phyloP scores from a whole-genome alignment of 2,113 vertebrate species.

The Chloropsis cyanopogon region DNA sequence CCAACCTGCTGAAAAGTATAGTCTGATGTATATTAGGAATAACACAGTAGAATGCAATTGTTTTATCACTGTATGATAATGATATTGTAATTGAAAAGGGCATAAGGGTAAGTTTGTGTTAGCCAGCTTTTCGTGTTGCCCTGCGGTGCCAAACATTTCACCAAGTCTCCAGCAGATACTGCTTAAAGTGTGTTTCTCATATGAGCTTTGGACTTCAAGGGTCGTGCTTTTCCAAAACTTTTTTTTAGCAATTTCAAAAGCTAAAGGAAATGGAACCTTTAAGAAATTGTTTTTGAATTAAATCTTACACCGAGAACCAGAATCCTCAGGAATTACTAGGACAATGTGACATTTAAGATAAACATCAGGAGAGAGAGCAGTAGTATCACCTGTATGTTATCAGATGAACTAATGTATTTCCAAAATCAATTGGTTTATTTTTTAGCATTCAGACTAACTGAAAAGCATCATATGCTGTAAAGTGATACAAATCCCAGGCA shows the following conservation, averaged over 20 bases:
- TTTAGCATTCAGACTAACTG: not conserved
- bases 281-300: not conserved
- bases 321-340: not conserved
- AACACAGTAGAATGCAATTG: not conserved
- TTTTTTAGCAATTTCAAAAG: not conserved
- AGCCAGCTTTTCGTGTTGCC: not conserved
- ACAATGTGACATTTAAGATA: not conserved
- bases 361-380: not conserved
- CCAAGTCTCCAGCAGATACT: not conserved
- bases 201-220: not conserved
- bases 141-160: not conserved
- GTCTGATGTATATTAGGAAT: not conserved
- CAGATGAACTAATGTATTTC: not conserved
- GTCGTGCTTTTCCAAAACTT: accelerated
- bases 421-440: not conserved
- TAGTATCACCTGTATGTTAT: not conserved
- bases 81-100: not conserved
- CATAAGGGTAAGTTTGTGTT: not conserved
- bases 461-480: not conserved
- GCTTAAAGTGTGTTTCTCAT: not conserved
- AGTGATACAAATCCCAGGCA: not conserved
- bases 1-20: not conserved
- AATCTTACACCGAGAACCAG: not conserved
- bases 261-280: not conserved
- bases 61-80: not conserved